Evolutionary conservation across 37 sponge, comb jelly and placozoan species (phyloP).

Genomic region (Mnemiopsis leidyi): DNA sequence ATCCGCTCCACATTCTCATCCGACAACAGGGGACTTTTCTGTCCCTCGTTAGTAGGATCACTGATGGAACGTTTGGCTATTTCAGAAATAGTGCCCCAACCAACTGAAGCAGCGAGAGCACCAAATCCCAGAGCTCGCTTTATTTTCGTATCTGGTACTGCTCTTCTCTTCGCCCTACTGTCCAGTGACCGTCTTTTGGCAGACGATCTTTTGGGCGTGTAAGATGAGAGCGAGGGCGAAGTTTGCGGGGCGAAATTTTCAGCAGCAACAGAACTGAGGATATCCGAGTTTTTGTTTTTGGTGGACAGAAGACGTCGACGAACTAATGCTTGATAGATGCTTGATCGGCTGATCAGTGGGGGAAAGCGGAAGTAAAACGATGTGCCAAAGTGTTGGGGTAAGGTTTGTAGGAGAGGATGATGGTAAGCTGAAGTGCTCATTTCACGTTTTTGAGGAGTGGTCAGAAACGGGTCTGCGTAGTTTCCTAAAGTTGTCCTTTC

Average conservation of each 20-base stretch:
- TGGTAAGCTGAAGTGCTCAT: not conserved
- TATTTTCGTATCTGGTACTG: conserved; percentile 30
- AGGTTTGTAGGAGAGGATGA: not conserved
- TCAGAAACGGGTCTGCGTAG: not conserved
- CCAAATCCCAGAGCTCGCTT: conserved; percentile 43
- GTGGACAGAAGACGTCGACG: not conserved
- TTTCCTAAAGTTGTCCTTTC: not conserved
- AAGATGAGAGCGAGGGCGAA: not conserved
- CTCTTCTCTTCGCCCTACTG: not conserved
- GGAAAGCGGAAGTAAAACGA: not conserved
- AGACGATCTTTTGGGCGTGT: not conserved
- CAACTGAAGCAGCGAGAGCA: conserved; percentile 32
- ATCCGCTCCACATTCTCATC: conserved; percentile 45
- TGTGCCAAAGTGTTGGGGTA: not conserved
- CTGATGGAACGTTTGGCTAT: not conserved
- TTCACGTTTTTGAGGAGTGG: not conserved
- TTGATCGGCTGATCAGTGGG: not conserved
- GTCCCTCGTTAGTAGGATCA: not conserved
- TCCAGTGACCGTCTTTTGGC: not conserved
- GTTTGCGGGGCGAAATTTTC: not conserved
- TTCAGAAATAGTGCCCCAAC: conserved; percentile 17
- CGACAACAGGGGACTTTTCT: not conserved
- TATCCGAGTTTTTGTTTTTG: not conserved
- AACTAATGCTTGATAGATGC: not conserved
- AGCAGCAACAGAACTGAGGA: not conserved